Evolutionary conservation across 2,888 invertebrate species (phyloP), one percentile per base, ranked within the genome.

Genomic region (Epiperipatus broadwayi): DNA sequence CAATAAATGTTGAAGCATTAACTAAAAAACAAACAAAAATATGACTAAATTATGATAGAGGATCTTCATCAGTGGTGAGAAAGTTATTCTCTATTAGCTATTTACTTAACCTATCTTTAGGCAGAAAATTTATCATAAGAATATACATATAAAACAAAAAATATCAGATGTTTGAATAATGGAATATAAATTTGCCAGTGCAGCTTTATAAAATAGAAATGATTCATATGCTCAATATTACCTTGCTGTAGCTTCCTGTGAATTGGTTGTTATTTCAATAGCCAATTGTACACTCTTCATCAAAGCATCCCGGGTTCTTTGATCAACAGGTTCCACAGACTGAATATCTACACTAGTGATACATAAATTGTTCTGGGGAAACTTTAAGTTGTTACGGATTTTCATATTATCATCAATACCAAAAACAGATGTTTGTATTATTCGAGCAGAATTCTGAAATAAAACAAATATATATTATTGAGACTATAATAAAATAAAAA

Each of bases 221-320:
- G 5, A 7, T 36, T 36, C 30, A 8, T 32, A 8, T 31, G 15
- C 12, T 36, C 34, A 31, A 12, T 16, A 5, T 33, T 41, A 60
- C 60, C 58, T 58, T 15, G 64, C 64, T 28, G 63, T 52, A 16
- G 64, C 64, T 47, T 65, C 65, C 49, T 65, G 65, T 7, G 63
- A 63, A 49, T 62, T 63, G 38, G 64, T 66, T 3, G 65, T 66
- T 46, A 65, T 65, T 48, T 65, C 65, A 43, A 65, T 66, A 44
- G 65, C 65, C 31, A 65, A 52, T 47, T 66, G 65, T 7, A 65
- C 65, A 22, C 62, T 62, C 47, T 66, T 66, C 53, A 58, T 58
- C 29, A 65, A 52, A 3, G 64, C 52, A 48, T 65, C 65, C 10
- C 64, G 49, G 2, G 65, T 65, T 19, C 63, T 49, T 52, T 66